These are phyloP conservation scores for Castor canadensis DNA, from an alignment of 2,113 vertebrate genomes.

Conservation along the genomic window DNA sequence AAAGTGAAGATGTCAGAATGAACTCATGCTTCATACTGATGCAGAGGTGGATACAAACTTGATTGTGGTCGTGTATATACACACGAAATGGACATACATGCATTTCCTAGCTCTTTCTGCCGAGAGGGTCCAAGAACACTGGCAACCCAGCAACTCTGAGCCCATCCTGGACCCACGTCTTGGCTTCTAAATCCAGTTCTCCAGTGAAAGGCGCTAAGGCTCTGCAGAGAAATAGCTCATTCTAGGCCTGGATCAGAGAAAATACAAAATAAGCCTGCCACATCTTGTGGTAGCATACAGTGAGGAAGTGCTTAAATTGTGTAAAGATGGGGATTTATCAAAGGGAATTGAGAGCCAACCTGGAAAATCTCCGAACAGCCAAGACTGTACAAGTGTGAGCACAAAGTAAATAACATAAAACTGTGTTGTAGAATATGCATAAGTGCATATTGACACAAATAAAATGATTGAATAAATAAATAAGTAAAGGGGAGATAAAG, in stretches of 20 bases:
- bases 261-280: not conserved
- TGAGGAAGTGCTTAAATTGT: not conserved
- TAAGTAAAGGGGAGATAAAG: not conserved
- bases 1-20: rapidly evolving
- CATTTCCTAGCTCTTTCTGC: not conserved
- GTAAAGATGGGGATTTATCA: rapidly evolving
- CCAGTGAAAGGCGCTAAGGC: not conserved
- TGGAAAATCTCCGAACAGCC: not conserved
- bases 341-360: rapidly evolving
- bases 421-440: rapidly evolving
- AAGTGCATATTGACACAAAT: rapidly evolving
- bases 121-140: not conserved
- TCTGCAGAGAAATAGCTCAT: not conserved
- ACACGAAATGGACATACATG: not conserved
- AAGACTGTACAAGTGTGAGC: not conserved
- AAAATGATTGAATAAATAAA: not conserved
- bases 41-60: no score
- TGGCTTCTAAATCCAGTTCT: not conserved
- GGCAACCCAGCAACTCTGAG: not conserved
- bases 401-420: not conserved
- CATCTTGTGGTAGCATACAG: not conserved
- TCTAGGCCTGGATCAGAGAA: not conserved
- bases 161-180: no score
- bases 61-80: no score
- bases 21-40: rapidly evolving